These are phyloP conservation scores for Argyrosomus japonicus DNA, from an alignment of 2,113 vertebrate genomes.

Conservation along the genomic window DNA sequence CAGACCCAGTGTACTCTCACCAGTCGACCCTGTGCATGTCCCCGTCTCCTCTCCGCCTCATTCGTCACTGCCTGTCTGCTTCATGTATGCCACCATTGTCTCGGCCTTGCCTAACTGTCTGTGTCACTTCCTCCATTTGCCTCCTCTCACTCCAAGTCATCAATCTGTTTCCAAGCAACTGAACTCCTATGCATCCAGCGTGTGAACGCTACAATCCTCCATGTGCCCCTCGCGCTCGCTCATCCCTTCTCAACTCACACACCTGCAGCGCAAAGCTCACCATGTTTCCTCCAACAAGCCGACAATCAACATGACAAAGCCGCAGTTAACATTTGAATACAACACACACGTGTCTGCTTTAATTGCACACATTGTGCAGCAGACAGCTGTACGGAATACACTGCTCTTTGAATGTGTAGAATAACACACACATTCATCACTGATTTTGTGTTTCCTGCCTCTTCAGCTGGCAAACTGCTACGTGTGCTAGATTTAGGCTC, in stretches of 20 bases:
- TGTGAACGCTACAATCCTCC: not conserved
- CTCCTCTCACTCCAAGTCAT: constrained; percentile 38
- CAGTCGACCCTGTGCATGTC: not conserved
- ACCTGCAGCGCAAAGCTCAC: not conserved
- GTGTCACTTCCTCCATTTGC: constrained; percentile 34
- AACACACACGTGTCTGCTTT: not conserved
- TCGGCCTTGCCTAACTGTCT: constrained; percentile 7
- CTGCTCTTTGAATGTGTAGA: not conserved
- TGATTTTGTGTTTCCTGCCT: not conserved
- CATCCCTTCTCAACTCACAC: not conserved
- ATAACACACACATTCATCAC: not conserved
- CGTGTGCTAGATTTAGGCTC: too few species aligned
- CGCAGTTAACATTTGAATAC: not conserved
- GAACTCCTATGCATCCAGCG: not conserved
- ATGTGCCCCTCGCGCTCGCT: not conserved
- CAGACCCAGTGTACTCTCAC: not conserved
- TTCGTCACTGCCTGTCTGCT: constrained; percentile 14
- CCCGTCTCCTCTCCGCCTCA: constrained; percentile 10
- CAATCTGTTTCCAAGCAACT: constrained; percentile 63
- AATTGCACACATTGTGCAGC: not conserved
- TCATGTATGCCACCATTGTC: constrained; percentile 14
- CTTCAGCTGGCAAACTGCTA: not conserved
- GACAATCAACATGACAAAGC: not conserved
- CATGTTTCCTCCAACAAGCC: not conserved
- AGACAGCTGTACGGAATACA: not conserved